Evolutionary conservation across 1,140 invertebrate genomes (phyloP), one percentile per base, ranked within the genome.

Genomic region (Holotrichia oblita): DNA sequence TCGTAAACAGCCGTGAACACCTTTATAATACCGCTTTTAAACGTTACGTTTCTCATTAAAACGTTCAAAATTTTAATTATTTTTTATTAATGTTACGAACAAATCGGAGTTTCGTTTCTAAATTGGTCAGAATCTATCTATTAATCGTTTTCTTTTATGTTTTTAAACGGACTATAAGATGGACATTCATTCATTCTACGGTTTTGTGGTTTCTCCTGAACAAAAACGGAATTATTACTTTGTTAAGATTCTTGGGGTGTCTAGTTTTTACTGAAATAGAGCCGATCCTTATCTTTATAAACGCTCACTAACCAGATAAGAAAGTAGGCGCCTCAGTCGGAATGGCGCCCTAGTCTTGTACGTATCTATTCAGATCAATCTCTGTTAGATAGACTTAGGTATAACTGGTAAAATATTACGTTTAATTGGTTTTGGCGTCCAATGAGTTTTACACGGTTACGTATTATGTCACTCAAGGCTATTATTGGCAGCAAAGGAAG

Each of bases 191-290:
- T 34, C 27, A 4, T 34, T 34, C 1, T 34, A 34, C 27, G 27
- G 27, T 34, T n/a, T n/a, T 34, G 27, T 34, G 27, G 4, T 34
- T 34, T 34, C 27, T 34, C 27, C 27, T 34, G 61, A 27, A 69
- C 61, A 27, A 69, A 69, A 69, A 69, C 61, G 22, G 12, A 10
- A 69, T 69, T 69, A 69, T 69, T 69, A 69, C 61, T 69, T 69
- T 69, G 61, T 69, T 69, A 69, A 69, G 22, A 69, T 69, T 69
- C 61, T 34, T 69, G 8, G 61, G 61, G 12, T 69, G 24, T 69
- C 61, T 27, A 4, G 14, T 55, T 2, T 34, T 69, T 34, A 34
- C 20, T 17, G 61, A 69, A 69, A 69, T 7, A 69, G 61, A 69
- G 14, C 61, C 61, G 61, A 69, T 69, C 3, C 27, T 69, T 69